phyloP scores from a whole-genome alignment of 2,113 vertebrate genomes.

The Seriola aureovittata region DNA sequence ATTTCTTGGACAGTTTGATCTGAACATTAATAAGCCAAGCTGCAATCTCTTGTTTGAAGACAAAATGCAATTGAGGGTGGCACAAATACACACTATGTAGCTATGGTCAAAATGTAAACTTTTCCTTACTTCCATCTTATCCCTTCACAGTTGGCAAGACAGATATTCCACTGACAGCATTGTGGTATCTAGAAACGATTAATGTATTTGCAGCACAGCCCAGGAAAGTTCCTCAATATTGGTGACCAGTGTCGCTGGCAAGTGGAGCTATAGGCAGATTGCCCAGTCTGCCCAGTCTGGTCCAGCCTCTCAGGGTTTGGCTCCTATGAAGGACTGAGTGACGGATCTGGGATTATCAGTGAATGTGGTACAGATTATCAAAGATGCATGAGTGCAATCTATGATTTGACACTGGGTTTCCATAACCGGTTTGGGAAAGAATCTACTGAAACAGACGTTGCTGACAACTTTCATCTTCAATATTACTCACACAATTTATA shows the following conservation, averaged over 20 bases:
- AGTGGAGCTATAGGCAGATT: constrained; percentile 7
- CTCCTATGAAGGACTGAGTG: constrained; percentile 10
- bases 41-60: background rate
- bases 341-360: constrained; percentile 7
- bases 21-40: background rate
- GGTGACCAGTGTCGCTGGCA: constrained; percentile 22
- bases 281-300: constrained; percentile 54
- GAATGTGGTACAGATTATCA: constrained; percentile 34
- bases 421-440: background rate
- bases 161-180: constrained; percentile 13
- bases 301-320: constrained; percentile 17
- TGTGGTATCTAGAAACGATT: constrained; percentile 39
- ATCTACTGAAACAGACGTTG: background rate
- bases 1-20: no score
- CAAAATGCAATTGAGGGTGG: background rate
- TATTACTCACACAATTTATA: background rate
- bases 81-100: background rate
- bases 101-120: background rate
- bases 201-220: constrained; percentile 26
- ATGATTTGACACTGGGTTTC: background rate
- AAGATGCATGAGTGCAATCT: background rate
- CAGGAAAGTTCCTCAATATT: constrained; percentile 27
- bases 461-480: constrained; percentile 8
- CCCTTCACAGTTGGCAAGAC: constrained; percentile 30
- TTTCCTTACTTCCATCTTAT: constrained; percentile 17